These are phyloP conservation scores for Microtus pennsylvanicus DNA, from an alignment of 2,113 vertebrate species.

Conservation along the genomic window DNA sequence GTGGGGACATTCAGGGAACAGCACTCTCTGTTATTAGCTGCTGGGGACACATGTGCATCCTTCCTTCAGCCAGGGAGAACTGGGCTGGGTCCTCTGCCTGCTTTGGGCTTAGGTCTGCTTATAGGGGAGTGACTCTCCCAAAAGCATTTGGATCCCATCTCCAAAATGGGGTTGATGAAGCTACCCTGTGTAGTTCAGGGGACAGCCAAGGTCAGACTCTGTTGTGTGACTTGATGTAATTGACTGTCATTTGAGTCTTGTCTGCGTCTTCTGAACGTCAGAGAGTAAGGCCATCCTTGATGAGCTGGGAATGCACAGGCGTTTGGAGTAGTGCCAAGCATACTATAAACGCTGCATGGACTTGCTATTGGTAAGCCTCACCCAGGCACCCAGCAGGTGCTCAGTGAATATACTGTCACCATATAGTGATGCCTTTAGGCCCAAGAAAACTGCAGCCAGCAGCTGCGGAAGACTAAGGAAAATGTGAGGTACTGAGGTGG, in stretches of 20 bases:
- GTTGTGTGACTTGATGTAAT: not conserved
- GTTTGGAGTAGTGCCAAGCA: not conserved
- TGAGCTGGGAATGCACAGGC: not conserved
- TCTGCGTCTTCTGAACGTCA: not conserved
- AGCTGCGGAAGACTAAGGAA: not conserved
- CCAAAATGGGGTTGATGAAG: not conserved
- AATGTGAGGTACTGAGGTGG: not conserved
- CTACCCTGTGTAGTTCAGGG: not conserved
- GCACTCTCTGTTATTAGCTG: not conserved
- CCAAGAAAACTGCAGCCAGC: not conserved
- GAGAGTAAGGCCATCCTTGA: too few relatives aligned
- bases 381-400: not conserved
- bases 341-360: rapidly evolving
- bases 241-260: too few relatives aligned
- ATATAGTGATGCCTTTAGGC: not conserved
- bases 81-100: not conserved
- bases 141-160: not conserved
- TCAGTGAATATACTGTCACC: not conserved
- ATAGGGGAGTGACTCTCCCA: not conserved
- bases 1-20: not conserved
- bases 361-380: not conserved
- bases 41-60: not conserved
- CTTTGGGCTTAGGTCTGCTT: not conserved
- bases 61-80: not conserved
- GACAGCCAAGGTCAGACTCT: not conserved